A percentile compares a stretch with the other conserved stretches of the same genome.
Evolutionary conservation across 2,113 vertebrate species (phyloP).

Genomic region (Pluvialis apricaria): DNA sequence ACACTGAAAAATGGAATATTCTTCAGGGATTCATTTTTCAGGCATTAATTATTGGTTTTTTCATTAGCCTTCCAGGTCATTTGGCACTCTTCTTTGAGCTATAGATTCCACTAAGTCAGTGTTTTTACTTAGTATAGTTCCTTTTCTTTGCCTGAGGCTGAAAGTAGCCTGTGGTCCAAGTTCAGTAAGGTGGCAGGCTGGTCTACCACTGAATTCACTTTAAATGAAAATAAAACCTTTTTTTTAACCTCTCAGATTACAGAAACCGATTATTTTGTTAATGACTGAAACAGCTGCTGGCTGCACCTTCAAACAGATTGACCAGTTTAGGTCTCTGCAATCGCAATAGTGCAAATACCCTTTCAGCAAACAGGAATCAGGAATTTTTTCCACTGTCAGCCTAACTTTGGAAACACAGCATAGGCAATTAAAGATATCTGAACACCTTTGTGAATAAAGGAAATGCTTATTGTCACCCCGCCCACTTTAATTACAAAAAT

Average conservation of each 20-base stretch:
- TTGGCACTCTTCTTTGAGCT: neutral
- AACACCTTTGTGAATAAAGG: neutral
- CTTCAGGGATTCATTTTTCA: neutral
- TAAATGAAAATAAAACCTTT: neutral
- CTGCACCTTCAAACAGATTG: neutral
- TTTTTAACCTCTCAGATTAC: neutral
- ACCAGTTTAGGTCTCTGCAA: neutral
- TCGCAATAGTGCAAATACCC: neutral
- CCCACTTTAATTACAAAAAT: neutral
- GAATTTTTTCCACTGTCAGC: neutral
- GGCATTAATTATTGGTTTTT: neutral
- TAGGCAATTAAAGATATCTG: neutral
- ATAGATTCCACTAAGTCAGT: neutral
- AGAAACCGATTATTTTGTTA: neutral
- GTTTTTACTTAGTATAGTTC: neutral
- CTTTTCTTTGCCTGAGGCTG: neutral
- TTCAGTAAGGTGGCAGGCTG: neutral
- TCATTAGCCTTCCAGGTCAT: neutral
- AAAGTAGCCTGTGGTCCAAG: neutral
- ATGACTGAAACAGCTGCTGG: neutral
- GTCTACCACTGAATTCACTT: neutral
- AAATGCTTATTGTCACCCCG: neutral
- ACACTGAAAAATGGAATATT: neutral
- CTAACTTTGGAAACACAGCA: neutral
- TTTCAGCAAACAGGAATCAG: neutral